Evolutionary conservation across 2,113 vertebrate genomes (phyloP).

Genomic region (Nothocercus nigrocapillus): DNA sequence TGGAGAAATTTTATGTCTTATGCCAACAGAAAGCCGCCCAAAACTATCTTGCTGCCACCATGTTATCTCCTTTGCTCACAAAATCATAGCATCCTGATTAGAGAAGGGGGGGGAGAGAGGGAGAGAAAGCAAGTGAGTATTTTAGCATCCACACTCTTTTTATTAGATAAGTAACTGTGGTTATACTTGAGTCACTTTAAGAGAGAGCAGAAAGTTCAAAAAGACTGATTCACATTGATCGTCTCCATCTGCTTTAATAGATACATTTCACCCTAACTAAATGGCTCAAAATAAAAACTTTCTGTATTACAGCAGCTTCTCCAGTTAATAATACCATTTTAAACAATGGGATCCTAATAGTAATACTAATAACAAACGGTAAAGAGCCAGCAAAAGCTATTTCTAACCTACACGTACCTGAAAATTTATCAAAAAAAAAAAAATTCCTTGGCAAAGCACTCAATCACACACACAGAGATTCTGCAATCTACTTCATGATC

Average conservation of each 20-base stretch:
- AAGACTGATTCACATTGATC: constrained; percentile 52
- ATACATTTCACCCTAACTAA: constrained; percentile 57
- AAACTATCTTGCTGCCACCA: neutral
- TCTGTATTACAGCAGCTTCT: constrained; percentile 70
- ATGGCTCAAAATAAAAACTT: constrained; percentile 54
- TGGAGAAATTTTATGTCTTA: neutral
- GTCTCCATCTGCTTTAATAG: constrained; percentile 56
- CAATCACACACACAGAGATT: constrained; percentile 69
- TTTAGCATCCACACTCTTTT: constrained; percentile 21
- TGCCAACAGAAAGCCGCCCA: neutral
- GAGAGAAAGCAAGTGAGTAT: neutral
- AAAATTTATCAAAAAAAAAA: constrained; percentile 80
- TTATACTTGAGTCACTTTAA: constrained; percentile 35
- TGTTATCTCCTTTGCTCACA: neutral
- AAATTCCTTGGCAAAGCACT: constrained; percentile 40
- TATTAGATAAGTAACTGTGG: constrained; percentile 18
- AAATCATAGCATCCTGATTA: neutral
- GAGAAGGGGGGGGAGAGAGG: too few relatives aligned
- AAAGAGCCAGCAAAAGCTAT: neutral
- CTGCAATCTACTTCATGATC: constrained; percentile 74
- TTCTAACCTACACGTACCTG: constrained; percentile 70
- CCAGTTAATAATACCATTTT: constrained; percentile 76
- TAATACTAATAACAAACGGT: neutral
- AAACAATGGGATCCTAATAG: constrained; percentile 53
- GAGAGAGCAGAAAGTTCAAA: constrained; percentile 51